These are phyloP conservation scores for Mythimna ferrago DNA, from an alignment of 2,888 invertebrate genomes.

Conservation along the genomic window DNA sequence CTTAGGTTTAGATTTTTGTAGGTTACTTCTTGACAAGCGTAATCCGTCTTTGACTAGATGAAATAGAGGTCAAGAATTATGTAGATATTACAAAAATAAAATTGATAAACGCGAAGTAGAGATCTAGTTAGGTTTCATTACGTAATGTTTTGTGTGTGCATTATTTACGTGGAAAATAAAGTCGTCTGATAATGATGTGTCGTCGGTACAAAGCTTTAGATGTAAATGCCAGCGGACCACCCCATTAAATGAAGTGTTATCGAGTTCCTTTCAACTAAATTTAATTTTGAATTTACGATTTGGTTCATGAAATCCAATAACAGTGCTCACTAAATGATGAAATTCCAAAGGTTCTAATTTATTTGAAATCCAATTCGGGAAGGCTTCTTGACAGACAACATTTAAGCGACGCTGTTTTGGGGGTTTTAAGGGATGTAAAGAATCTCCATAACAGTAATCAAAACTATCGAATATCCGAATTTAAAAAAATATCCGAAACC, in stretches of 20 bases:
- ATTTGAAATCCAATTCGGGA: constrained; percentile 73
- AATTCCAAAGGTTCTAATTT: constrained; percentile 74
- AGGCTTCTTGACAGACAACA: constrained; percentile 52
- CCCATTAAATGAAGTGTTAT: constrained; percentile 70
- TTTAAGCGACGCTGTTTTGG: constrained; percentile 57
- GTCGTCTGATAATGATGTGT: constrained; percentile 51
- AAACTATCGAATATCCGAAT: no score
- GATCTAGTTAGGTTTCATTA: not conserved
- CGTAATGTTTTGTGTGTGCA: not conserved
- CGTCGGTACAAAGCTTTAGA: constrained; percentile 57
- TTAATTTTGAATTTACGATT: constrained; percentile 73
- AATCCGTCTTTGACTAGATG: no score
- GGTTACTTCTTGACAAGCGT: no score
- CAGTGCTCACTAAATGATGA: constrained; percentile 75
- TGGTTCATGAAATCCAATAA: constrained; percentile 79
- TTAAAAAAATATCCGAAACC: no score
- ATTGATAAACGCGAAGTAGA: not conserved
- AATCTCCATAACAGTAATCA: no score
- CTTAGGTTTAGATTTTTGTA: no score
- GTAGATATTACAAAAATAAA: no score
- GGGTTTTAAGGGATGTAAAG: constrained; percentile 6
- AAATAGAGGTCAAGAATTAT: no score
- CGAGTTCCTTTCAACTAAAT: constrained; percentile 70
- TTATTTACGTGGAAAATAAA: constrained; percentile 59
- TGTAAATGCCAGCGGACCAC: constrained; percentile 58